These are phyloP conservation scores for Sepiola atlantica DNA, from an alignment of 2,888 invertebrate species.

Conservation along the genomic window DNA sequence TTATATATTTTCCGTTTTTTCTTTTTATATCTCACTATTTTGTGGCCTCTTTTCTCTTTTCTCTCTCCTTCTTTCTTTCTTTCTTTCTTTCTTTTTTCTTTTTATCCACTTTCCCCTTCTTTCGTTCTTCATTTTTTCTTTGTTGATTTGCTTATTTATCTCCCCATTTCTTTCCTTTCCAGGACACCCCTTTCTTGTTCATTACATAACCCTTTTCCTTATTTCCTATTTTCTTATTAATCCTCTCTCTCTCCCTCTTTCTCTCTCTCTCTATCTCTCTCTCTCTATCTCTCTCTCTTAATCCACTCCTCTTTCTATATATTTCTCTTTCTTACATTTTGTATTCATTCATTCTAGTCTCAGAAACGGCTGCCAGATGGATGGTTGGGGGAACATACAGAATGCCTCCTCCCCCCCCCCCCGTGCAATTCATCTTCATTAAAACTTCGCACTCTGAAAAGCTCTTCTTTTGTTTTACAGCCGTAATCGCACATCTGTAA, in stretches of 20 bases:
- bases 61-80: background rate
- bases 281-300: background rate
- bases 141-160: background rate
- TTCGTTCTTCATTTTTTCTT: background rate
- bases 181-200: background rate
- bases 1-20: background rate
- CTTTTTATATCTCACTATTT: background rate
- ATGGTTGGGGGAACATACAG: background rate
- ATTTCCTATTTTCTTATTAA: background rate
- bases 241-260: background rate
- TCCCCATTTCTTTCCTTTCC: background rate
- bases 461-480: background rate
- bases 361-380: background rate
- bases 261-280: background rate
- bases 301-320: background rate
- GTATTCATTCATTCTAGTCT: background rate
- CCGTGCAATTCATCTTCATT: background rate
- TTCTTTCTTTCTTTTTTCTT: background rate
- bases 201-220: background rate
- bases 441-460: background rate
- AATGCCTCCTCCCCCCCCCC: background rate
- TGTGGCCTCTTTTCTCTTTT: background rate
- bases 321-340: background rate
- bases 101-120: background rate
- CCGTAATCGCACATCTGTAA: background rate